These are phyloP conservation scores for Archivesica marissinica DNA, from an alignment of 1,140 invertebrate species.

Conservation along the genomic window DNA sequence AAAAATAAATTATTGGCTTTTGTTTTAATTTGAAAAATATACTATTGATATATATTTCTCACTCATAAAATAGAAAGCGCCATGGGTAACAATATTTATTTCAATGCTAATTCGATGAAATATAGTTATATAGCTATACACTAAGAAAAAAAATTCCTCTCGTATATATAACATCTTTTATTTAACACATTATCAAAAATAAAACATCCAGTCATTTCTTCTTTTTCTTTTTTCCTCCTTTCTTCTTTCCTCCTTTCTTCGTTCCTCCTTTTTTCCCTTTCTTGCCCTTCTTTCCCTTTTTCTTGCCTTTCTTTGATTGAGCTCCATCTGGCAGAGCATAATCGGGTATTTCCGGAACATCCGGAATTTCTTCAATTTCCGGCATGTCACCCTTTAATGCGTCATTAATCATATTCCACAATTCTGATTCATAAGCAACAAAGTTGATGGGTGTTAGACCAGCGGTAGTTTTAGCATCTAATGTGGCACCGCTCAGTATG, in stretches of 20 bases:
- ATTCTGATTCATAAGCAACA: conserved; percentile 59
- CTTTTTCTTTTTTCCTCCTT: conserved; percentile 50
- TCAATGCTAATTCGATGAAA: no score
- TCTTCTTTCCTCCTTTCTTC: conserved; percentile 65
- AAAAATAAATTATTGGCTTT: no score
- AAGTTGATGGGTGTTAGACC: conserved; percentile 64
- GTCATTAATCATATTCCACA: conserved; percentile 65
- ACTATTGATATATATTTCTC: no score
- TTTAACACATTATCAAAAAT: not conserved
- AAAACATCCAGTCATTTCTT: conserved; percentile 5
- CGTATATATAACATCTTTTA: not conserved
- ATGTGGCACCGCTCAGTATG: conserved; percentile 62
- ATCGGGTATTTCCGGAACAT: conserved; percentile 72
- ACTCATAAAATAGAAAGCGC: no score
- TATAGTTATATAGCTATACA: no score
- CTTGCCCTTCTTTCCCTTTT: conserved; percentile 52
- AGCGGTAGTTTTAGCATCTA: conserved; percentile 64
- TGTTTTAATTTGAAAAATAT: no score
- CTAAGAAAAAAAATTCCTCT: no score
- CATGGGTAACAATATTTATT: no score
- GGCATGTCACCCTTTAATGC: conserved; percentile 67
- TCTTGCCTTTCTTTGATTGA: conserved; percentile 61
- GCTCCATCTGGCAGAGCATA: conserved; percentile 65
- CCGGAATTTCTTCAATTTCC: conserved; percentile 65
- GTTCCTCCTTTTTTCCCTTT: conserved; percentile 58